These are phyloP conservation scores for Lasioglossum figueresi DNA, from an alignment of 2,888 invertebrate genomes.

Conservation along the genomic window DNA sequence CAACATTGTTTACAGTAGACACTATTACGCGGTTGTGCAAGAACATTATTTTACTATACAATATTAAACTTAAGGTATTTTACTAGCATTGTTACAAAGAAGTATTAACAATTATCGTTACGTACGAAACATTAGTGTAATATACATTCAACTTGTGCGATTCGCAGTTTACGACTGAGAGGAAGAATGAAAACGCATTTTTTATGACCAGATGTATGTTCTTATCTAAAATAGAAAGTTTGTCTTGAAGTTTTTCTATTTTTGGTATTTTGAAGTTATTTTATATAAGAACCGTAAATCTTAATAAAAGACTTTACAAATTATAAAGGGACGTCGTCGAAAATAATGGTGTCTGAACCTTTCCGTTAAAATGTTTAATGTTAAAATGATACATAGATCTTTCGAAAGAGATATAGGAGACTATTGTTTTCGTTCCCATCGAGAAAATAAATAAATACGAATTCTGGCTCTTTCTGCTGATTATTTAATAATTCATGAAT, in stretches of 20 bases:
- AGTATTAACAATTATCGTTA: constrained; percentile 7
- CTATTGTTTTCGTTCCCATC: neutral
- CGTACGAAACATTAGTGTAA: neutral
- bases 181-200: constrained; percentile 10
- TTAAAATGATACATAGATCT: neutral
- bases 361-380: neutral
- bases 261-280: constrained; percentile 12
- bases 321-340: neutral
- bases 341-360: constrained; percentile 2
- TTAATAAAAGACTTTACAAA: neutral
- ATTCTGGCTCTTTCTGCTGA: neutral
- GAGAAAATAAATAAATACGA: neutral
- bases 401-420: neutral
- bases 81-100: constrained; percentile 9
- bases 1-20: neutral
- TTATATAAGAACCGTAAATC: neutral
- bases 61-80: neutral
- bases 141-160: constrained; percentile 2
- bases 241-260: constrained; percentile 4
- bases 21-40: constrained; percentile 8
- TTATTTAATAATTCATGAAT: neutral
- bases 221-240: neutral
- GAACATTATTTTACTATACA: constrained; percentile 13
- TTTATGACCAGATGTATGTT: constrained; percentile 17
- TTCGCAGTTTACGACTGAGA: neutral